Conservation (phyloP, 2,113 vertebrate genomes). For the Syngnathoides biaculeatus region DNA sequence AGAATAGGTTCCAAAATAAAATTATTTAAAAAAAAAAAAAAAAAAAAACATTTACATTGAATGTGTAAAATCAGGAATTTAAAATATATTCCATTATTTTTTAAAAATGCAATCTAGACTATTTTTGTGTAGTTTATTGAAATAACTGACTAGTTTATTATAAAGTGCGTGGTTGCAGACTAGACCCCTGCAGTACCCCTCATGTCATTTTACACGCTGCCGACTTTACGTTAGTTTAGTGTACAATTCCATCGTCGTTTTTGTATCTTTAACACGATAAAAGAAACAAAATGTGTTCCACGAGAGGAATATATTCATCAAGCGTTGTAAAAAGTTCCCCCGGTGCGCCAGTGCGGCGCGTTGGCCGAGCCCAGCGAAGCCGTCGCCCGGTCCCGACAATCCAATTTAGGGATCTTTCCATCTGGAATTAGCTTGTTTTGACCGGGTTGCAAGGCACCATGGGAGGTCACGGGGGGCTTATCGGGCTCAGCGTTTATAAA, state of each 20-base stretch:
- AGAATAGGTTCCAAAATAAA: too few relatives aligned
- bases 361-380: neutral
- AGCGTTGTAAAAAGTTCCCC: neutral
- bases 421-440: constrained; percentile 81
- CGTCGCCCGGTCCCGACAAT: constrained; percentile 72
- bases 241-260: neutral
- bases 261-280: neutral
- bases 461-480: constrained; percentile 75
- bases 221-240: neutral
- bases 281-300: too few relatives aligned
- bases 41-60: too few relatives aligned
- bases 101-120: too few relatives aligned
- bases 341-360: neutral
- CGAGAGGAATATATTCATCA: neutral
- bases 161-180: neutral
- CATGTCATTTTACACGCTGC: neutral
- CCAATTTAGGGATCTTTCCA: constrained; percentile 83
- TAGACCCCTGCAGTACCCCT: neutral
- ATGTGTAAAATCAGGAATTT: too few relatives aligned
- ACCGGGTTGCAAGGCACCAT: constrained; percentile 72
- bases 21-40: too few relatives aligned
- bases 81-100: too few relatives aligned
- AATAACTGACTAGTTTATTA: too few relatives aligned
- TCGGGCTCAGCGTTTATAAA: constrained; percentile 76
- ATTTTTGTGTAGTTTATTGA: too few relatives aligned